phyloP scores from a whole-genome alignment of 2,797 vertebrate species.

The Cetoscarus ocellatus region DNA sequence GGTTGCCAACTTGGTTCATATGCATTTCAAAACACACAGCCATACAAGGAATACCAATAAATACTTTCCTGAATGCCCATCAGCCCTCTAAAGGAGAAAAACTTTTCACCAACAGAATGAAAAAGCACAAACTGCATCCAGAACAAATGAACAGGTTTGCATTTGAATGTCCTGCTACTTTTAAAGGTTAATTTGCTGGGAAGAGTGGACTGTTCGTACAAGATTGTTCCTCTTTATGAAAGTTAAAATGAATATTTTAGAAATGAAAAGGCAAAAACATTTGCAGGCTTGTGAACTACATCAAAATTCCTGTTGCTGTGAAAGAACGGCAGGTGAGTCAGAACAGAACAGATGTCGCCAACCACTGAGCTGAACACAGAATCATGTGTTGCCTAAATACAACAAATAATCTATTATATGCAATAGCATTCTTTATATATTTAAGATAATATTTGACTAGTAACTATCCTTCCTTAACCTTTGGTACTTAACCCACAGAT shows the following conservation, averaged over 20 bases:
- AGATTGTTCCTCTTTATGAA: constrained; percentile 30
- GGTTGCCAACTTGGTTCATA: constrained; percentile 48
- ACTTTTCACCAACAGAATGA: constrained; percentile 15
- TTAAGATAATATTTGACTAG: no score
- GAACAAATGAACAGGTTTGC: constrained; percentile 19
- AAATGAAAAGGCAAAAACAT: constrained; percentile 26
- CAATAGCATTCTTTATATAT: no score
- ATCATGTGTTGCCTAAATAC: no score
- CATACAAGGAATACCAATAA: constrained; percentile 16
- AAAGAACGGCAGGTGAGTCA: background rate
- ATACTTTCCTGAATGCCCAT: constrained; percentile 38
- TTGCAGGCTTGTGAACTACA: constrained; percentile 27
- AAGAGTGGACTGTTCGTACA: constrained; percentile 33
- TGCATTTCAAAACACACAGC: constrained; percentile 59
- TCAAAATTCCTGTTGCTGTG: constrained; percentile 18
- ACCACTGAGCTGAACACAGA: no score
- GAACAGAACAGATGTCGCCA: background rate
- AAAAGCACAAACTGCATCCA: constrained; percentile 26
- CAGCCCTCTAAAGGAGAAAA: constrained; percentile 28
- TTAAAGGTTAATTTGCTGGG: constrained; percentile 44
- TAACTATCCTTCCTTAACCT: no score
- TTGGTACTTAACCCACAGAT: no score
- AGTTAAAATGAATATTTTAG: constrained; percentile 19
- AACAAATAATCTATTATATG: no score
- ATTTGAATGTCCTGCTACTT: constrained; percentile 17